These are phyloP conservation scores for Scopus umbretta DNA, from an alignment of 2,113 vertebrate genomes.

Conservation along the genomic window DNA sequence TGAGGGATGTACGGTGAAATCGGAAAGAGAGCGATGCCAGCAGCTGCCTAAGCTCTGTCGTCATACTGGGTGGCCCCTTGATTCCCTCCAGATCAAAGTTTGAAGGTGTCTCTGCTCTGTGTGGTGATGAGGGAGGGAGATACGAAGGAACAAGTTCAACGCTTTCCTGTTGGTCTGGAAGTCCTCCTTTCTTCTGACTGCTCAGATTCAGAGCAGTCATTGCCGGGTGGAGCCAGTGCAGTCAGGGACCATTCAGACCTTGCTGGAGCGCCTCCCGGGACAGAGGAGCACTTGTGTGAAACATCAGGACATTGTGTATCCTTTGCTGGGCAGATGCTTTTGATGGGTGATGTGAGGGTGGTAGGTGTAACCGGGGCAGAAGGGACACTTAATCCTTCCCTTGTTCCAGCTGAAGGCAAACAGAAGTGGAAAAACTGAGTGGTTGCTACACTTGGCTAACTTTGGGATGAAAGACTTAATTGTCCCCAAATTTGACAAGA, in stretches of 20 bases:
- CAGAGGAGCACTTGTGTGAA: background rate
- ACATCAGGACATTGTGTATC: slow-evolving; percentile 73
- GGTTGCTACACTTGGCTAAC: background rate
- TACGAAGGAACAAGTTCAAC: background rate
- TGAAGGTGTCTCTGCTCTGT: background rate
- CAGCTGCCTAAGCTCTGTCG: background rate
- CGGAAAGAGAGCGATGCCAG: background rate
- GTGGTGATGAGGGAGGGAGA: background rate
- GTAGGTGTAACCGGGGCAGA: background rate
- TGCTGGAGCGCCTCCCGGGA: slow-evolving; percentile 53
- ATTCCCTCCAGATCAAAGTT: background rate
- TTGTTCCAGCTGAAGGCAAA: background rate
- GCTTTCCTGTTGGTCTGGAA: background rate
- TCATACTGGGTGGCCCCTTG: background rate
- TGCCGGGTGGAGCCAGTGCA: slow-evolving; percentile 27
- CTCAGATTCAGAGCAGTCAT: slow-evolving; percentile 64
- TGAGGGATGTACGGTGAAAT: background rate
- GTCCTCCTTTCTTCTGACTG: background rate
- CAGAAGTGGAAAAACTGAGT: background rate
- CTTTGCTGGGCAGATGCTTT: slow-evolving; percentile 33
- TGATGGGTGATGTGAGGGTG: background rate
- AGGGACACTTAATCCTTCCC: background rate
- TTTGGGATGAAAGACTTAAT: background rate
- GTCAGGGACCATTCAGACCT: slow-evolving; percentile 30
- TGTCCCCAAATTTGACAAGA: background rate